phyloP scores from a whole-genome alignment of 2,113 vertebrate species.

The Gracilinanus agilis region DNA sequence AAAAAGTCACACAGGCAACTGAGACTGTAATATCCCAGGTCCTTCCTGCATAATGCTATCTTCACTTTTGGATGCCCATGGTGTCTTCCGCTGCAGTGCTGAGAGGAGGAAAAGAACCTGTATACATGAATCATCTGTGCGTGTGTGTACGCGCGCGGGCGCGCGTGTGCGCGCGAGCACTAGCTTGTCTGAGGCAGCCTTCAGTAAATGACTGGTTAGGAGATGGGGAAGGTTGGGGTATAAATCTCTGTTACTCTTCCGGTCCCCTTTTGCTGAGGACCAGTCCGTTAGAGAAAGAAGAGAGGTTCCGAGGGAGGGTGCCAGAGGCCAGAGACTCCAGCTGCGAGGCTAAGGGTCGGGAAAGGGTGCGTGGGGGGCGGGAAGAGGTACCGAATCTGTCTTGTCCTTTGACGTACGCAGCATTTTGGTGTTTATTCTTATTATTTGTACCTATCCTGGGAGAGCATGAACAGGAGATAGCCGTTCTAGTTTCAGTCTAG shows the following conservation, averaged over 20 bases:
- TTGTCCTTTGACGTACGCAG: background rate
- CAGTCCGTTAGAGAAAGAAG: background rate
- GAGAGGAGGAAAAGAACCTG: constrained; percentile 31
- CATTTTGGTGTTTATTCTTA: background rate
- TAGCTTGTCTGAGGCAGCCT: constrained; percentile 10
- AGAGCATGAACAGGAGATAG: constrained; percentile 38
- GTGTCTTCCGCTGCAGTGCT: constrained; percentile 19
- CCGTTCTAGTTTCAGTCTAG: constrained; percentile 26
- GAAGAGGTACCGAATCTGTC: background rate
- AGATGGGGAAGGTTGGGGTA: constrained; percentile 9
- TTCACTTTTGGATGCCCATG: constrained; percentile 27
- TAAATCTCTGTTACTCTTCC: background rate
- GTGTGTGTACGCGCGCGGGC: constrained; percentile 9
- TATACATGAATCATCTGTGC: constrained; percentile 37
- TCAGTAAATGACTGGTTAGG: background rate
- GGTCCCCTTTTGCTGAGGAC: background rate
- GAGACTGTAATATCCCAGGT: background rate
- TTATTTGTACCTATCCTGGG: constrained; percentile 35
- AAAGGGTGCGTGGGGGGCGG: background rate
- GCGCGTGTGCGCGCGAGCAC: background rate
- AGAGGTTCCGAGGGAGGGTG: constrained; percentile 29
- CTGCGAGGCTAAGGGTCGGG: background rate
- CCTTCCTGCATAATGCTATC: background rate
- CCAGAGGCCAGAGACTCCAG: background rate
- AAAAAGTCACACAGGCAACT: background rate